Evolutionary conservation across 2,888 invertebrate species (phyloP).

Genomic region (Schrankia costaestrigalis): DNA sequence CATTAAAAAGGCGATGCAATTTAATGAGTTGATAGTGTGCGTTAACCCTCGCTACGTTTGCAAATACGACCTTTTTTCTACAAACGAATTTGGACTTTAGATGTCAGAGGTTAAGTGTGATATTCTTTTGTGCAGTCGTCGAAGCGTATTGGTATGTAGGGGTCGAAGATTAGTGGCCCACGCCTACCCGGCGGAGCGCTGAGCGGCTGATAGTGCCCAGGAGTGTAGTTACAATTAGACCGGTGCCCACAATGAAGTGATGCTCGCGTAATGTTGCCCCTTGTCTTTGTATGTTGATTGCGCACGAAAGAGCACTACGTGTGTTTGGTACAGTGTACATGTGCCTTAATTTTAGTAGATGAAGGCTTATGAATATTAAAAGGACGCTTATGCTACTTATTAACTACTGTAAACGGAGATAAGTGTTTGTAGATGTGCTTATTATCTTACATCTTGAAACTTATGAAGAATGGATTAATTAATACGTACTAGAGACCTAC

Average conservation of each 20-base stretch:
- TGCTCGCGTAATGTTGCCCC: conserved; percentile 74
- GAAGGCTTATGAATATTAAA: conserved; percentile 30
- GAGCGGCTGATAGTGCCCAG: conserved; percentile 78
- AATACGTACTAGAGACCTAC: too few species aligned
- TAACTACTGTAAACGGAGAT: conserved; percentile 2
- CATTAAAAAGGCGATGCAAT: conserved; percentile 82
- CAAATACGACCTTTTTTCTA: conserved; percentile 51
- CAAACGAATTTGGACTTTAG: conserved; percentile 43
- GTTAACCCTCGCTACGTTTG: conserved; percentile 78
- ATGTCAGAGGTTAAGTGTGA: conserved; percentile 30
- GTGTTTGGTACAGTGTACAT: conserved; percentile 23
- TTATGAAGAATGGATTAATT: too few species aligned
- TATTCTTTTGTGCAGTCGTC: conserved; percentile 33
- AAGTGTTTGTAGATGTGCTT: conserved; percentile 2
- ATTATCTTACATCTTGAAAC: too few species aligned
- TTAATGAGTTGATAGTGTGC: conserved; percentile 81
- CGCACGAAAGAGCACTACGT: conserved; percentile 58
- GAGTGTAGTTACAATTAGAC: conserved; percentile 81
- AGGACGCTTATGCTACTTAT: conserved; percentile 7
- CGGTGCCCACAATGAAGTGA: conserved; percentile 80
- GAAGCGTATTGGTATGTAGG: conserved; percentile 71
- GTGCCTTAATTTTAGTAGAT: conserved; percentile 16
- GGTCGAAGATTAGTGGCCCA: conserved; percentile 80
- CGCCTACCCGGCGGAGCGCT: conserved; percentile 78
- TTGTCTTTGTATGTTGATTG: conserved; percentile 80